A percentile compares a stretch with the other conserved stretches of the same genome.
Evolutionary conservation across 2,113 vertebrate genomes (phyloP).

Genomic region (Pogona vitticeps): DNA sequence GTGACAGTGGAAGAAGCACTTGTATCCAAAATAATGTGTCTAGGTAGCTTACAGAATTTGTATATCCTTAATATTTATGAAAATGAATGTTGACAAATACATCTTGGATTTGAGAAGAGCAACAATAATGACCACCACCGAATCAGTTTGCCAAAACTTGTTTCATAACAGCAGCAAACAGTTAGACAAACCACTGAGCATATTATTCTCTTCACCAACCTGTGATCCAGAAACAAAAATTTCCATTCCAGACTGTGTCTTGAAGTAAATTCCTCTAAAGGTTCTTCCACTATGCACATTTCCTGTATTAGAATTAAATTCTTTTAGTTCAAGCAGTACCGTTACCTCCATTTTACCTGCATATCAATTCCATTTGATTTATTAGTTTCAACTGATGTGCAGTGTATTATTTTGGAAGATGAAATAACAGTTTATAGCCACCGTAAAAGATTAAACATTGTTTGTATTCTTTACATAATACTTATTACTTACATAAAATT

Average conservation of each 20-base stretch:
- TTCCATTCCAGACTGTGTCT: slow-evolving; percentile 87
- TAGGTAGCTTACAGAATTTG: background rate
- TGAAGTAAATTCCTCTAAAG: slow-evolving; percentile 84
- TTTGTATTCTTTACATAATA: background rate
- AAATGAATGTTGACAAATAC: background rate
- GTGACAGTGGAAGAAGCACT: background rate
- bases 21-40: background rate
- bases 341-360: background rate
- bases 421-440: slow-evolving; percentile 18
- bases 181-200: slow-evolving; percentile 33
- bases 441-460: background rate
- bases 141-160: background rate
- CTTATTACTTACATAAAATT: background rate
- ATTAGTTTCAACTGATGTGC: slow-evolving; percentile 44
- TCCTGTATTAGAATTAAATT: slow-evolving; percentile 73
- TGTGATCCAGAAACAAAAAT: slow-evolving; percentile 87
- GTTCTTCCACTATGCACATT: slow-evolving; percentile 82
- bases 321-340: slow-evolving; percentile 18
- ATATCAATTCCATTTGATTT: background rate
- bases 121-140: background rate
- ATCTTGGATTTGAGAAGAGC: background rate
- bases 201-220: slow-evolving; percentile 73
- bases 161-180: slow-evolving; percentile 34
- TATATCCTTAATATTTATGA: background rate
- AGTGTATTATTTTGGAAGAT: slow-evolving; percentile 48